Evolutionary conservation across 2,797 vertebrate genomes (phyloP), one percentile per base, ranked within the genome.

Genomic region (Coluber constrictor): DNA sequence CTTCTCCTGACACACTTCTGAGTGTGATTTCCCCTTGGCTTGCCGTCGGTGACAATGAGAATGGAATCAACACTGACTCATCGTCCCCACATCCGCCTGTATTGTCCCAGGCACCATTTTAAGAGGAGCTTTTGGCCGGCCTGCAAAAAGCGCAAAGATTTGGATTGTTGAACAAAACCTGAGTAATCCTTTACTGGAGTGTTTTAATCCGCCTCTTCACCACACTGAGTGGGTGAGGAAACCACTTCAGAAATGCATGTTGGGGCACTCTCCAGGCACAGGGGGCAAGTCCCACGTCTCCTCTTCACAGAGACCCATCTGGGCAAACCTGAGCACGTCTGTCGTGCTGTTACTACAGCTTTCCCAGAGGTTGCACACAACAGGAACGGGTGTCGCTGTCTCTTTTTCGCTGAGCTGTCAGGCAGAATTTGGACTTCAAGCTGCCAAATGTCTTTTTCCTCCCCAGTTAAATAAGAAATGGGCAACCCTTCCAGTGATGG

Each of bases 101-200:
- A 83, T 83, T 83, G 37, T 83, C 74, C 20, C 10, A 1, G 74
- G 74, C 74, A 83, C 74, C 37, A 43, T 25, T 83, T 83, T 83
- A 47, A 83, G 37, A 47, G 43, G 43, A 25, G 20, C 4, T 83
- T 83, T 83, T 47, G 20, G 20, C 74, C 37, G 12, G 37, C 37
- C 74, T 83, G 74, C 37, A 25, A 83, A 83, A 83, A 12, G 37
- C 20, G 2, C 37, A 83, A 13, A 66, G 29, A 59, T 91, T 92
- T 57, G 43, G 66, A 92, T 93, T 92, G 55, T 94, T 56, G 47
- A 90, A 92, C 37, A 55, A 86, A 92, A 87, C 27, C 87, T 70
- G 87, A 74, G 92, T 86, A 91, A 89, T 92, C 87, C 93, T 89
- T 91, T 29, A 43, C 32, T 70, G 89, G 51, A 70, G 90, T 74